Evolutionary conservation across 30 jellyfish, hydroid and myxozoan genomes (phyloP), one percentile per base, ranked within the genome.

Genomic region (Morbakka virulenta): DNA sequence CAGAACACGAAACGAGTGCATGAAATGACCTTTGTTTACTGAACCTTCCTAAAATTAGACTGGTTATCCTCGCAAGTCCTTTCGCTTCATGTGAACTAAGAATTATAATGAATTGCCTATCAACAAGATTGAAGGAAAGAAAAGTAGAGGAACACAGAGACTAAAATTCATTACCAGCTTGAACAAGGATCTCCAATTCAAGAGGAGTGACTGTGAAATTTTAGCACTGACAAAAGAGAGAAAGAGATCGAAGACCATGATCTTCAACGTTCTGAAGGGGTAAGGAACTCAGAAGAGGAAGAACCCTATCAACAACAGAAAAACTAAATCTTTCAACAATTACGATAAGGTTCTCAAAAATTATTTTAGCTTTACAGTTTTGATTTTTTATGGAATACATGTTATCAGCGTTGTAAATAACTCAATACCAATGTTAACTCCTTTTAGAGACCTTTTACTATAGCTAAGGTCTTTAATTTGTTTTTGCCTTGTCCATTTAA

Each of bases 1-100:
- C n/a, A 74, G 77, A 74, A 74, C 85, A 74, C 75, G 77, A 74
- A 74, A 74, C 75, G 77, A 74, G 52, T 74, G 32, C 85, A 21
- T 49, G 79, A 74, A 50, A 74, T 74, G 52, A 74, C 31, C 62
- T 49, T 35, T 74, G 85, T 74, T 74, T 74, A 62, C 85, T 49
- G 52, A 74, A 51, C 50, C 63, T 74, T 53, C 62, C 17, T 51
- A 41, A 41, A 41, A 17, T 41, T 41, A 41, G 57, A 41, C 57
- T 41, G 57, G 17, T 6, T 41, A 49, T 27, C 32, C 74, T 74
- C 62, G 63, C 57, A 52, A 52, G 63, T 74, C 64, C 23, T 50
- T 80, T 53, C 86, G 78, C 62, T 80, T 57, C 32, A 66, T 66
- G 76, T 83, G 89, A 32, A 26, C 79, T 17, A 69, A 50, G 30